A percentile compares a stretch with the other conserved stretches of the same genome.
phyloP scores from a whole-genome alignment of 2,797 vertebrate species.

The Aotus griseimembra region DNA sequence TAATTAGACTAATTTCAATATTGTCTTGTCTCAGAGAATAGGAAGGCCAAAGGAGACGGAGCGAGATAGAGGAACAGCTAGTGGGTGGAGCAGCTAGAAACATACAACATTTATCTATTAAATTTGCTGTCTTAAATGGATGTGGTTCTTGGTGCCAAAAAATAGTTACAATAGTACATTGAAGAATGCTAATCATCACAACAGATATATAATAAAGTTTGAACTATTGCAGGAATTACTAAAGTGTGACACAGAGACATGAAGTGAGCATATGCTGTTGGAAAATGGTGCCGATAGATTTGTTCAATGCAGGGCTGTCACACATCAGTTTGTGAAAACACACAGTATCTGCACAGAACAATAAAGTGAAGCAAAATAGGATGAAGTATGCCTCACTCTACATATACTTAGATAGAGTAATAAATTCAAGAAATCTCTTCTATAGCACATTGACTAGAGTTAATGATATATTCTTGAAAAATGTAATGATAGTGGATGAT shows the following conservation, averaged over 20 bases:
- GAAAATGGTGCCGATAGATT: background rate
- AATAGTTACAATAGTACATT: background rate
- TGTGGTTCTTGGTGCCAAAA: background rate
- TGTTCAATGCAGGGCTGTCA: background rate
- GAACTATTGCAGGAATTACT: background rate
- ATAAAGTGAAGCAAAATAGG: background rate
- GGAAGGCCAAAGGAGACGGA: background rate
- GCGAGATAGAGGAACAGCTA: background rate
- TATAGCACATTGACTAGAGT: background rate
- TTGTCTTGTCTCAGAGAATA: background rate
- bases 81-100: background rate
- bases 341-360: background rate
- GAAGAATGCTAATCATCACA: background rate
- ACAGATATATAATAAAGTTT: background rate
- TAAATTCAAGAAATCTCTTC: background rate
- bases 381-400: background rate
- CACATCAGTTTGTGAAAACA: background rate
- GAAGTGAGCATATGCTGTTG: background rate
- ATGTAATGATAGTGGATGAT: background rate
- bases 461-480: background rate
- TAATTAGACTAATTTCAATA: background rate
- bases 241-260: background rate
- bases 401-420: background rate
- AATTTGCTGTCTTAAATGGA: background rate
- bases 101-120: background rate